Base-by-base conservation (phyloP, 2,797 vertebrate species). In the Triplophysa bombifrons region DNA sequence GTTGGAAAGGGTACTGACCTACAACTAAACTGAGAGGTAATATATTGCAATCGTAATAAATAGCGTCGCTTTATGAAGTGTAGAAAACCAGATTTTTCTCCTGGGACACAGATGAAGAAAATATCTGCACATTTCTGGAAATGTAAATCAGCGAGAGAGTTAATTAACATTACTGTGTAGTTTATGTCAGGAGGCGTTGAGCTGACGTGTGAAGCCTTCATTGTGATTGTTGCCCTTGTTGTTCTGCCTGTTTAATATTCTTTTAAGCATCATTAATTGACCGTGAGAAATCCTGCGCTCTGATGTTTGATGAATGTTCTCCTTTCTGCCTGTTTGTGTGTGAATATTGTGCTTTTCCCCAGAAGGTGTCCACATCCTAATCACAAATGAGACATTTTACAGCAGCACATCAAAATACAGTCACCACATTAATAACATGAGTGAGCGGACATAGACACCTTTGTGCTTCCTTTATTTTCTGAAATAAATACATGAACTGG, bases 321-420 rank as follows among this genome's bases (percentile, higher is more conserved):
- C 41, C 46, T 71, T 72, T 85, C 51, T 80, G 65, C 75, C 72
- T 84, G 60, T 83, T 74, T 85, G 48, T 80, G 55, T 63, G 66
- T 53, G 55, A 81, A 76, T 80, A 71, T 87, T 65, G 83, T 80
- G 81, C 13, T 84, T 82, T 86, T 86, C 83, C 77, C 82, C 82
- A 86, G 44, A 82, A 84, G 83, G 86, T 80, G 85, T 78, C 74
- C 84, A 76, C 64, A 78, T 34, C 83, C 77, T 66, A 88, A 85
- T 88, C 88, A 85, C 82, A 88, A 80, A 60, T 75, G 74, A 76
- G 83, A 84, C 77, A 72, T 84, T 85, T 38, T 6, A 38, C 6
- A 8, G 34, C 34, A 34, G 0, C 34, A 34, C 5, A 34, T 25
- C 27, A 30, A 38, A 46, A 51, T 22, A 68, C 11, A 6, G 25